Base-by-base conservation (phyloP, 2,113 vertebrate genomes). In the Theristicus caerulescens region DNA sequence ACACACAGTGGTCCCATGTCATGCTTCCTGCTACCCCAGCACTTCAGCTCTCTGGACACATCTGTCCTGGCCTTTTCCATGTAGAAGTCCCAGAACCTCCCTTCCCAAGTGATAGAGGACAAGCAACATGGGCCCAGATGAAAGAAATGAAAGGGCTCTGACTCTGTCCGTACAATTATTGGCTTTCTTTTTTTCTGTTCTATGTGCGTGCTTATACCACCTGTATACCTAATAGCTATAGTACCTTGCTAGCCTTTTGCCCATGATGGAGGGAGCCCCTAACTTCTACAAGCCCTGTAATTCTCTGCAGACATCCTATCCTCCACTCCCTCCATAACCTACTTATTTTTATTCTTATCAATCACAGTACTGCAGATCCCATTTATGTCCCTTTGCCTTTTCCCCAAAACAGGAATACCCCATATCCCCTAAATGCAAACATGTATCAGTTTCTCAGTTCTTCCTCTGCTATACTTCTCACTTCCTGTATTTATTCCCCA, bases 71-170 rank as follows among this genome's bases (percentile, higher is more conserved):
- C 31, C 9, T 71, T 49, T 49, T 62, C 61, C 6, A 27, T 6
- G 5, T 21, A 57, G 65, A 80, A 82, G 10, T 26, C n/a, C 59
- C 40, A 67, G 54, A 77, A 77, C 1, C 4, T 46, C 21, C 25
- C 13, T 61, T 73, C 22, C 8, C 1, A 1, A 51, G 16, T 16
- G 10, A 64, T 12, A 44, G 3, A 36, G 14, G 11, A 78, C 22
- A 44, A 80, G 26, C 7, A 86, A 57, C 2, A 1, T 3, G 11
- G 4, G 11, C 4, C 18, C 36, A 38, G 7, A 19, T 0, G 0
- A 47, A 64, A 40, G 34, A 76, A 72, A 67, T 20, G 1, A 42
- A 83, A 89, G 11, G 19, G 15, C 11, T 5, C 5, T 70, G 36
- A 73, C 13, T 31, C 13, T 55, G 9, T 38, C 18, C 13, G 10